phyloP scores from a whole-genome alignment of 92 coral and sea anemone genomes.

The Umimayanthus kanabou region DNA sequence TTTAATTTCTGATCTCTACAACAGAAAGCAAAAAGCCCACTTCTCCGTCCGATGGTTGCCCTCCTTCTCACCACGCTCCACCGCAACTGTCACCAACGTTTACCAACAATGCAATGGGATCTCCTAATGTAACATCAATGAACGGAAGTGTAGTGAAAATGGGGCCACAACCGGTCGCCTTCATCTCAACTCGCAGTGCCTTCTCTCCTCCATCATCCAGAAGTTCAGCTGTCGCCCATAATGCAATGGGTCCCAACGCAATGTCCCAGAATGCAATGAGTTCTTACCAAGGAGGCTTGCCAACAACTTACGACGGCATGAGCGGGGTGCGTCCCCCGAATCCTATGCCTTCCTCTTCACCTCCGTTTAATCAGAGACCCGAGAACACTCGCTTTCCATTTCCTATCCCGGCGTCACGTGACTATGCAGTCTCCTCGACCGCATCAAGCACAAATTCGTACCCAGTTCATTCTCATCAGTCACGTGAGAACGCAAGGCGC shows the following conservation, averaged over 20 bases:
- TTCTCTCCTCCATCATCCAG: conserved; percentile 36
- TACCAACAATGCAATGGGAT: conserved; percentile 12
- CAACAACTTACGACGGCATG: conserved; percentile 19
- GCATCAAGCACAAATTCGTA: conserved; percentile 27
- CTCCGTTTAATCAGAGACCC: conserved; percentile 24
- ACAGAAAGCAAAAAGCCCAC: conserved; percentile 25
- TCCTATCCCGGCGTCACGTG: conserved; percentile 10
- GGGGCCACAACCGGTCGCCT: conserved; percentile 25
- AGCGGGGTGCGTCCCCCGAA: background rate
- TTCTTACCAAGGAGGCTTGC: conserved; percentile 20
- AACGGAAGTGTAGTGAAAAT: conserved; percentile 19
- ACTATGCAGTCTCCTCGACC: conserved; percentile 13
- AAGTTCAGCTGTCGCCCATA: background rate
- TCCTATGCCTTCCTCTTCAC: conserved; percentile 17
- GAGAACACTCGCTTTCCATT: conserved; percentile 36
- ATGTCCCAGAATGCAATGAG: conserved; percentile 14
- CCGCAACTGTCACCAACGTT: conserved; percentile 24
- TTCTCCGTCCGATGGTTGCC: conserved; percentile 9
- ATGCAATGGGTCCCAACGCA: background rate
- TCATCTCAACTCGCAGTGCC: conserved; percentile 42
- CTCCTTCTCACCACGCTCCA: conserved; percentile 24
- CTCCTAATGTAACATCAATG: background rate
- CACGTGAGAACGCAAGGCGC: conserved; percentile 26
- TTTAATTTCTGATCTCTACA: background rate
- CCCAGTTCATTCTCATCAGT: conserved; percentile 15